Percentiles rank a stretch among this genome's conserved stretches.
These are phyloP conservation scores for Actinemys pallida DNA, from an alignment of 2,113 vertebrate genomes.

Conservation along the genomic window DNA sequence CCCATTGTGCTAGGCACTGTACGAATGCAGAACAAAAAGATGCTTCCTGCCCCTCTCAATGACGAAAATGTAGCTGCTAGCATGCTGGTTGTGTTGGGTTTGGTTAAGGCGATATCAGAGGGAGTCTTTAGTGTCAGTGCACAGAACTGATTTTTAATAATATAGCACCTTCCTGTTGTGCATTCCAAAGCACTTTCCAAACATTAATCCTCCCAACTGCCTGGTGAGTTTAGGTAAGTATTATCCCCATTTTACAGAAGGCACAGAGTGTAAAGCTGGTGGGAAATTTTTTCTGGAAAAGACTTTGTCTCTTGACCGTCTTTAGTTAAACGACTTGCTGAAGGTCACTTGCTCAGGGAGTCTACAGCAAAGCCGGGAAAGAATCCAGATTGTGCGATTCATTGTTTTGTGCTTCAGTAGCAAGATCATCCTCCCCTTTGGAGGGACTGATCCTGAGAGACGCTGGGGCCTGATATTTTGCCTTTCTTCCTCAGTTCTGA, in stretches of 20 bases:
- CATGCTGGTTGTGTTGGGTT: background rate
- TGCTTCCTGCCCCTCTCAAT: background rate
- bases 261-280: background rate
- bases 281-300: background rate
- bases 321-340: background rate
- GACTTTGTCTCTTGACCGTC: background rate
- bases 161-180: background rate
- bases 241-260: background rate
- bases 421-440: rapidly evolving
- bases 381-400: background rate
- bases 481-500: background rate
- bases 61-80: background rate
- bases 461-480: background rate
- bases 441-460: background rate
- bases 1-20: background rate
- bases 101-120: background rate
- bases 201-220: background rate
- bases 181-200: background rate
- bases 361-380: background rate
- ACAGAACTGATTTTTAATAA: background rate
- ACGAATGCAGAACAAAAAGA: background rate
- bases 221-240: background rate
- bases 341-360: background rate
- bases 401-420: background rate
- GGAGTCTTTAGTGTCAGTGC: background rate